Base-by-base conservation (phyloP, 2,888 invertebrate genomes). In the Lochmaea crataegi region DNA sequence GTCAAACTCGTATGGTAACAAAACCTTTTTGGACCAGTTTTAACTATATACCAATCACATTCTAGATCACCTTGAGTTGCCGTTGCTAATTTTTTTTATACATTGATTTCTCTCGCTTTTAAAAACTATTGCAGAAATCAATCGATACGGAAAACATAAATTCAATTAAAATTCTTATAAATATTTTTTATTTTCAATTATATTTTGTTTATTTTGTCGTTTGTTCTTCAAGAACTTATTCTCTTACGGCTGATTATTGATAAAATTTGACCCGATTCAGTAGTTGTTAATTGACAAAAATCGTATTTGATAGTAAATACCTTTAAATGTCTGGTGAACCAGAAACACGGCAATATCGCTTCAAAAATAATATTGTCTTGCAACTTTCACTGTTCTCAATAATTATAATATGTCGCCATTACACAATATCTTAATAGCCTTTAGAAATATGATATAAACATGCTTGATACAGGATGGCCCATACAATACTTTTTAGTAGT, bases 321-420 rank as follows among this genome's bases (percentile, higher is more conserved):
- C 6, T 56, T 67, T n/a, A 16, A 67, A 22, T 38, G 48, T 67
- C 12, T 68, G 41, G 66, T 41, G 51, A 64, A 57, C 69, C 65
- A 73, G 67, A 70, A 70, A 67, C 64, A 64, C 63, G 68, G 57
- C 64, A 68, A 64, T 66, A 57, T 14, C 45, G 66, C 45, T 38
- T 26, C 69, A 73, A 71, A 76, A 72, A 71, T 42, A 58, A 70
- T 68, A 72, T 72, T 72, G 71, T 72, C 56, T 73, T 60, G 61
- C 67, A 71, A 75, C 76, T 76, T 76, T 76, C 76, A 76, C 76
- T 74, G 71, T 64, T 75, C 76, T 73, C 75, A 68, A 71, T 76
- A 70, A 74, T 70, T 68, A 72, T 58, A 69, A 76, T 69, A 73
- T 68, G 68, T 68, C 67, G 71, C 65, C 61, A 57, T 73, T 76